Base-by-base conservation (phyloP, 1,140 invertebrate species). In the Hyposmocoma kahamanoa region DNA sequence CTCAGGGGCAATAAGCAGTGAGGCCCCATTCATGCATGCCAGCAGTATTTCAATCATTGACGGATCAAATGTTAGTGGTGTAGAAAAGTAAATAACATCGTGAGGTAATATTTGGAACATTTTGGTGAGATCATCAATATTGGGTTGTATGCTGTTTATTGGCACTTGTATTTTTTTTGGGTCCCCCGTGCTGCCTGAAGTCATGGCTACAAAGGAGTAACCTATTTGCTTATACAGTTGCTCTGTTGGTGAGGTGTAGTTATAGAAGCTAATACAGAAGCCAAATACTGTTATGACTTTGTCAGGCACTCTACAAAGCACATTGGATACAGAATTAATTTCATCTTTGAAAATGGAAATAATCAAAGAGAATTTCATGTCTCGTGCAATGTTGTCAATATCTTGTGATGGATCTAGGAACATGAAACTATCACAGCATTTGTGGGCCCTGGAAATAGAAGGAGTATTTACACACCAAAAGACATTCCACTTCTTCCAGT, bases 21-120 rank as follows among this genome's bases (percentile, higher is more conserved):
- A 88, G 13, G 90, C 90, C 34, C 89, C 90, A 81, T 87, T 89
- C 38, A 76, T 84, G 30, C 93, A 83, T 5, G 89, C 88, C 21
- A 94, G 72, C 66, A 95, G 91, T 34, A 95, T 87, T 83, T 96
- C 94, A 32, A 96, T 71, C 57, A 95, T 88, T 39, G 91, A 92
- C 8, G 94, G 94, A 80, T 96, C 95, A 90, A 96, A 96, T 32
- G 93, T 94, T 30, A 94, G 67, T 17, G 92, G 91, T 41, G 94
- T 92, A 4, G 91, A 87, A 59, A 92, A 90, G 61, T 92, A 91
- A 52, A 95, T 89, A 47, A 91, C 76, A 84, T 95, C 93, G 11
- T 44, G 32, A 8, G 60, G 22, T n/a, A 64, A 73, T 4, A 91
- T 72, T 5, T 80, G 52, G 45, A 92, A 87, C 47, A 89, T 72